Evolutionary conservation across 2,113 vertebrate species (phyloP).

Genomic region (Dasypus novemcinctus): DNA sequence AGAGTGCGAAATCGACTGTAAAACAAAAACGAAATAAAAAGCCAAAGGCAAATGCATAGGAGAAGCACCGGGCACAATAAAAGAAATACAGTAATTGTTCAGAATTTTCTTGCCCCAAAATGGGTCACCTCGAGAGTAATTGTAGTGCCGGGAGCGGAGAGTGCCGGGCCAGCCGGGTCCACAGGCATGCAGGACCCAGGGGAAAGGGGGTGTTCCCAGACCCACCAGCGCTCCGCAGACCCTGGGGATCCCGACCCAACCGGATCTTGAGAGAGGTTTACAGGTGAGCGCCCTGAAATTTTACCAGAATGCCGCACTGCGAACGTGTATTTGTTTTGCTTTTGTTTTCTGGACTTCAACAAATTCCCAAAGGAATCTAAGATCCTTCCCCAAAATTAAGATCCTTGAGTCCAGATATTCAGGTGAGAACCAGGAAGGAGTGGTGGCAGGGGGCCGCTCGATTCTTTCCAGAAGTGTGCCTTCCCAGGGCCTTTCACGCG

Average conservation of each 20-base stretch:
- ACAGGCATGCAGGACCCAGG: background rate
- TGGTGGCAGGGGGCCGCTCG: background rate
- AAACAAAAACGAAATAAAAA: constrained; percentile 28
- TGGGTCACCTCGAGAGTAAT: background rate
- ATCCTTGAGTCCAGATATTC: background rate
- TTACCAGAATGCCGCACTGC: background rate
- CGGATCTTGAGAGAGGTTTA: background rate
- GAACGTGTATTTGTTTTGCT: background rate
- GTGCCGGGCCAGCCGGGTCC: accelerated
- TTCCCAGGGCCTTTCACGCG: background rate
- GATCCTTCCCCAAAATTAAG: background rate
- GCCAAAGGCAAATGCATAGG: background rate
- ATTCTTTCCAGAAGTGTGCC: background rate
- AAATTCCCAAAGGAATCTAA: background rate
- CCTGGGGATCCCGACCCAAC: background rate
- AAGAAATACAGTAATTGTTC: background rate
- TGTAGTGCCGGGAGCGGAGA: no score
- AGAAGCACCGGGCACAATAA: background rate
- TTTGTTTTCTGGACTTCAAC: background rate
- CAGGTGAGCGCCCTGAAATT: background rate
- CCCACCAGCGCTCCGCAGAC: accelerated
- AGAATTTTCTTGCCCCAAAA: background rate
- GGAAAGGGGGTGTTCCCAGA: background rate
- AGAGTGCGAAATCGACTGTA: background rate
- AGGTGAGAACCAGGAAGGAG: background rate